Evolutionary conservation across 2,113 vertebrate species (phyloP).

Genomic region (Taxidea taxus): DNA sequence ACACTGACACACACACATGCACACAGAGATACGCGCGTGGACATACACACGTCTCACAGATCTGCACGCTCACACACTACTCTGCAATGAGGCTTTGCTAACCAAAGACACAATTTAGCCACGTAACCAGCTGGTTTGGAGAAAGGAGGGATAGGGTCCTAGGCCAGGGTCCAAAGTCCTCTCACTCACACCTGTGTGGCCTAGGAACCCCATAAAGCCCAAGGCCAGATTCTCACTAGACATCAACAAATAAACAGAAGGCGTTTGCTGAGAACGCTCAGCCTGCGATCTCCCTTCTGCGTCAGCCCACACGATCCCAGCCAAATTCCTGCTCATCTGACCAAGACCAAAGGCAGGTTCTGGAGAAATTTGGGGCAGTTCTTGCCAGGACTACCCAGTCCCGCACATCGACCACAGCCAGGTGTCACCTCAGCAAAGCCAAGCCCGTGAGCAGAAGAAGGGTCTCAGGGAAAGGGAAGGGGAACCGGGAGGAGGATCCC

Average conservation of each 20-base stretch:
- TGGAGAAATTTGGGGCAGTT: neutral
- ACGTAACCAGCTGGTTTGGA: neutral
- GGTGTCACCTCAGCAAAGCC: neutral
- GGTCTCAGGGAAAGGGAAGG: neutral
- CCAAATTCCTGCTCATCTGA: slow-evolving; percentile 35
- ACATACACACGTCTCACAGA: neutral
- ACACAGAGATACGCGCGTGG: neutral
- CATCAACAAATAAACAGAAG: neutral
- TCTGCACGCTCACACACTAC: neutral
- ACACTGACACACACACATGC: neutral
- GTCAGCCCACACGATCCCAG: neutral
- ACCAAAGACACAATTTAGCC: neutral
- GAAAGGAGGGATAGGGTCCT: neutral
- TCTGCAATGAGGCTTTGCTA: neutral
- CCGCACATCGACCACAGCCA: neutral
- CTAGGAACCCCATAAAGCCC: neutral
- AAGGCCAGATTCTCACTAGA: neutral
- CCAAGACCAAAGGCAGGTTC: slow-evolving; percentile 20
- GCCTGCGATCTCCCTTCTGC: neutral
- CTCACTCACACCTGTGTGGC: neutral
- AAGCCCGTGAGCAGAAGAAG: neutral
- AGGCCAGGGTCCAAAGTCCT: neutral
- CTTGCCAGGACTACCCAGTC: neutral
- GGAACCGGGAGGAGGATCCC: fast-evolving
- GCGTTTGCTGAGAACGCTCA: neutral